Conservation (phyloP, 2,888 invertebrate species). For the Pachydiplax longipennis region DNA sequence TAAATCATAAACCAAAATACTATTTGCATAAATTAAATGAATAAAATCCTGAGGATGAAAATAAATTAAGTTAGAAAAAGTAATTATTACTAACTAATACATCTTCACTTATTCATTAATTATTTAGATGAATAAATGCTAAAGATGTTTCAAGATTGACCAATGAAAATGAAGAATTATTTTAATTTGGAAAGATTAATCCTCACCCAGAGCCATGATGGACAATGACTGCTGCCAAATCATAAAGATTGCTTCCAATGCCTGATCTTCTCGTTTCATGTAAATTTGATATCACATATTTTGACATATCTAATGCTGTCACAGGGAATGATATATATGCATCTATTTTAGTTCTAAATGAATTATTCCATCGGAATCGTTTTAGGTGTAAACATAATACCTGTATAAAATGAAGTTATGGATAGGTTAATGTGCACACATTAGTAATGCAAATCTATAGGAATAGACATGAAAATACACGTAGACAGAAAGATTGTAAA, state of each 20-base stretch:
- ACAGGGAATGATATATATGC: constrained; percentile 80
- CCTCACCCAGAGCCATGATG: constrained; percentile 80
- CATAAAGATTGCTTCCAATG: constrained; percentile 73
- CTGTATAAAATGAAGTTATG: constrained; percentile 56
- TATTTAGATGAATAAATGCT: no score
- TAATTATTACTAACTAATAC: no score
- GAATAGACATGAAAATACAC: neutral
- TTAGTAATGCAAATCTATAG: neutral
- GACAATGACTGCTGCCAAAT: constrained; percentile 81
- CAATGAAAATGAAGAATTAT: no score
- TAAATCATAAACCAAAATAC: no score
- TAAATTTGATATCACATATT: constrained; percentile 72
- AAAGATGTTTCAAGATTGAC: no score
- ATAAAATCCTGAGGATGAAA: no score
- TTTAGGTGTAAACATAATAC: constrained; percentile 83
- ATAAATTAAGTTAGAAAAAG: no score
- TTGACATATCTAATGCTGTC: constrained; percentile 77
- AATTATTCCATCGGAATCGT: constrained; percentile 83
- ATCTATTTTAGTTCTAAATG: constrained; percentile 80
- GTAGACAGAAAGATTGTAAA: neutral
- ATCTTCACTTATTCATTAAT: no score
- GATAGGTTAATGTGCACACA: no score
- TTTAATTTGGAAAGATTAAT: no score
- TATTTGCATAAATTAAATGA: no score
- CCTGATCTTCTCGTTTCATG: constrained; percentile 72